Conservation (phyloP, 1,140 invertebrate genomes). For the Arctopsyche grandis region DNA sequence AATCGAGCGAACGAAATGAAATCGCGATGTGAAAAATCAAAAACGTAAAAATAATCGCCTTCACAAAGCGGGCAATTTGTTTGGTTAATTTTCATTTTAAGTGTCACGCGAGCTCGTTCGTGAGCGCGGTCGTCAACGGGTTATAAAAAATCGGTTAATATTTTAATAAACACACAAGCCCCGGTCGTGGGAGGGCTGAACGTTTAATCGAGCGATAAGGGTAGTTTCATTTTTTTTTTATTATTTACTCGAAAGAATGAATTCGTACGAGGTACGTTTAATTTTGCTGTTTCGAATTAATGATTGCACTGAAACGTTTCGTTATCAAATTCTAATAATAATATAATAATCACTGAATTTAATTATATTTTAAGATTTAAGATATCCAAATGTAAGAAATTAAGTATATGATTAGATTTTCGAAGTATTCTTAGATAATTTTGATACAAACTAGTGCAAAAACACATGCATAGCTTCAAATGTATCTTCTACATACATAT, state of each 20-base stretch:
- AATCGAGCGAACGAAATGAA: background rate
- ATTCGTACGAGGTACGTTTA: background rate
- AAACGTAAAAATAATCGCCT: background rate
- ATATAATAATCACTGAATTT: no score
- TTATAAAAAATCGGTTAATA: slow-evolving; percentile 22
- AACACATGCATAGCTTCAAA: no score
- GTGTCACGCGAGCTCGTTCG: background rate
- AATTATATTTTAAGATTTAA: no score
- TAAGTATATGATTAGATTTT: no score
- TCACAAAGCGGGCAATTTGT: slow-evolving; percentile 6
- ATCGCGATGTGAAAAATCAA: background rate
- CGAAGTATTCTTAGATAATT: no score
- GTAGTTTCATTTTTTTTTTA: background rate
- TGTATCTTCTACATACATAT: no score
- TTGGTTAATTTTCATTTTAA: slow-evolving; percentile 16
- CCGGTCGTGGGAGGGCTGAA: background rate
- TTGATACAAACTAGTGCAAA: no score
- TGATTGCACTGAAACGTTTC: no score
- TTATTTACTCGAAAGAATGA: background rate
- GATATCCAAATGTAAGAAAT: no score
- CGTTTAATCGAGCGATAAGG: slow-evolving; percentile 27
- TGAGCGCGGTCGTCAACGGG: slow-evolving; percentile 4
- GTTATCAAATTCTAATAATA: no score
- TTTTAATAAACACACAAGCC: slow-evolving; percentile 35
- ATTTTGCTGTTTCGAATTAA: no score